A percentile compares a stretch with the other conserved stretches of the same genome.
phyloP scores from a whole-genome alignment of 2,888 invertebrate genomes.

The Coleophora deauratella region DNA sequence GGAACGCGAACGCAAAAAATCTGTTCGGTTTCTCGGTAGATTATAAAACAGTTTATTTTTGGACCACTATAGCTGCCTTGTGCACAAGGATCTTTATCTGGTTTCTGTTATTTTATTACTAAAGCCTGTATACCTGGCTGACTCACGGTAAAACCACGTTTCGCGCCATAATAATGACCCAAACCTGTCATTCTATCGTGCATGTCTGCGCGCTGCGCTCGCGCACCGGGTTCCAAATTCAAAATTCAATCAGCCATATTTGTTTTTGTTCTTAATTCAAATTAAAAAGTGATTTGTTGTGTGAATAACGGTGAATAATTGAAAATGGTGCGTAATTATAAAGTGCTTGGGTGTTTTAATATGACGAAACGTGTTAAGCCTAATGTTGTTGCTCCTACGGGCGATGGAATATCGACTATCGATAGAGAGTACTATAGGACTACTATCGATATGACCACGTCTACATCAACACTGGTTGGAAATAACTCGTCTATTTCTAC shows the following conservation, averaged over 20 bases:
- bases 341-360: constrained; percentile 50
- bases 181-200: constrained; percentile 56
- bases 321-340: constrained; percentile 50
- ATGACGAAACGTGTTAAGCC: constrained; percentile 47
- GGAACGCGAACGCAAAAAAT: constrained; percentile 1
- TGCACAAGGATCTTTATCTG: too few species aligned
- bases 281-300: constrained; percentile 18
- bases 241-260: constrained; percentile 10
- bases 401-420: constrained; percentile 53
- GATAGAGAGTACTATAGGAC: constrained; percentile 13
- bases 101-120: not conserved
- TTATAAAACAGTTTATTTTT: not conserved
- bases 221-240: constrained; percentile 20
- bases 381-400: constrained; percentile 42
- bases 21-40: too few species aligned
- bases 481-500: constrained; percentile 47
- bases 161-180: constrained; percentile 43
- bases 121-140: constrained; percentile 29
- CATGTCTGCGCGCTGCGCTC: constrained; percentile 47
- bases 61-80: not conserved
- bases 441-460: constrained; percentile 16
- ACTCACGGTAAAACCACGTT: constrained; percentile 29
- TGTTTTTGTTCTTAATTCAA: constrained; percentile 13
- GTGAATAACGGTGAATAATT: constrained; percentile 20
- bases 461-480: constrained; percentile 16